Percentiles rank a stretch among this genome's conserved stretches.
Conservation (phyloP, 2,888 invertebrate species). For the Tanytarsus gracilentus region DNA sequence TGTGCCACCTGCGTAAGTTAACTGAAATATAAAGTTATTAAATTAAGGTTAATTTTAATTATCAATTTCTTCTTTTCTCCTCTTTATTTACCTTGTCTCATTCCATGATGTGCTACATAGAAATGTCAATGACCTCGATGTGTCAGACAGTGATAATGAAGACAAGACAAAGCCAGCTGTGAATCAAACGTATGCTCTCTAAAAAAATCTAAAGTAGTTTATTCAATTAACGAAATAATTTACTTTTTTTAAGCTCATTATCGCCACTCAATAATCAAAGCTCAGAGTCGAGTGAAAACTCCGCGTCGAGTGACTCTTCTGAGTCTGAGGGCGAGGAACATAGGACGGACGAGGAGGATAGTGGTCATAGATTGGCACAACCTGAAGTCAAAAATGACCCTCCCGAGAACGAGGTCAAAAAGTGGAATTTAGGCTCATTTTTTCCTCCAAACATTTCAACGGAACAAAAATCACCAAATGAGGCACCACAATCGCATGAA, state of each 20-base stretch:
- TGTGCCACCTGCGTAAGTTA: slow-evolving; percentile 10
- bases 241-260: slow-evolving; percentile 31
- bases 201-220: not conserved
- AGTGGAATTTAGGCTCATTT: slow-evolving; percentile 18
- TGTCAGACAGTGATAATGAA: slow-evolving; percentile 76
- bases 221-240: not conserved
- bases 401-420: not conserved
- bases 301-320: slow-evolving; percentile 42
- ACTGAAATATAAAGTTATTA: not conserved
- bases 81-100: no score
- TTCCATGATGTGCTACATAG: no score
- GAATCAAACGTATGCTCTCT: slow-evolving; percentile 5
- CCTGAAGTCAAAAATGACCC: slow-evolving; percentile 13
- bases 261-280: slow-evolving; percentile 47
- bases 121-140: slow-evolving; percentile 57
- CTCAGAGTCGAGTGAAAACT: slow-evolving; percentile 44
- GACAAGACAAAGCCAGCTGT: slow-evolving; percentile 13
- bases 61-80: slow-evolving; percentile 23
- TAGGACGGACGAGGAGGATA: no score
- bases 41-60: not conserved
- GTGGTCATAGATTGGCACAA: not conserved
- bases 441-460: not conserved
- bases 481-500: slow-evolving; percentile 8
- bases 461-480: slow-evolving; percentile 20
- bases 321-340: slow-evolving; percentile 35